phyloP scores from a whole-genome alignment of 2,888 invertebrate genomes.

The Amphipoea oculea region DNA sequence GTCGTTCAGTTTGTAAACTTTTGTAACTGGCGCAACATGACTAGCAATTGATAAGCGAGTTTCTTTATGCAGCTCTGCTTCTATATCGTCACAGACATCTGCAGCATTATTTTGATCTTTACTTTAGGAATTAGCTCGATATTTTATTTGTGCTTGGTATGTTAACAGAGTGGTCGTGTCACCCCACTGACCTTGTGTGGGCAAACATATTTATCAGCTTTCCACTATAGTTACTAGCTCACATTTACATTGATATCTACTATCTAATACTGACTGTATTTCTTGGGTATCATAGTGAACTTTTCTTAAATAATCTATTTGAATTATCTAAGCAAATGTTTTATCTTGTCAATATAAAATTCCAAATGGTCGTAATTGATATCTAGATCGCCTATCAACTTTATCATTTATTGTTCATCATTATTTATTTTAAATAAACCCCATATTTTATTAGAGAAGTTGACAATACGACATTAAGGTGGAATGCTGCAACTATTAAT shows the following conservation, averaged over 20 bases:
- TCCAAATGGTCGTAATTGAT: not conserved
- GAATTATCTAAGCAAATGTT: not conserved
- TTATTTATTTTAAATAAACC: conserved; percentile 26
- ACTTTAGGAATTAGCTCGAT: conserved; percentile 30
- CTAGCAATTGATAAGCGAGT: conserved; percentile 11
- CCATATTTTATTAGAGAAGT: conserved; percentile 46
- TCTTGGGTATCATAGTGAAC: conserved; percentile 2
- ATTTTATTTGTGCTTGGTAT: conserved; percentile 43
- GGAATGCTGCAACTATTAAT: conserved; percentile 73
- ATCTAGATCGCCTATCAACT: not conserved
- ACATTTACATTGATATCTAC: conserved; percentile 35
- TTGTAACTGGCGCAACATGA: conserved; percentile 1
- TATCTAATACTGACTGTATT: conserved; percentile 25
- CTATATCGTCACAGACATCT: conserved; percentile 2
- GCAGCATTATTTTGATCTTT: conserved; percentile 41
- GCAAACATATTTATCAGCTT: conserved; percentile 69
- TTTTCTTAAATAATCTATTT: conserved; percentile 3
- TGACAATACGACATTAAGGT: conserved; percentile 65
- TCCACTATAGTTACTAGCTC: conserved; percentile 53
- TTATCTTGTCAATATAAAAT: not conserved
- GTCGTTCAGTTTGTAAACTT: not conserved
- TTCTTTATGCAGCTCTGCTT: conserved; percentile 10
- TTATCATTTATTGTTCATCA: not conserved
- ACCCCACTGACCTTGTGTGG: conserved; percentile 66
- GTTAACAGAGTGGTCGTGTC: conserved; percentile 59